Conservation (phyloP, 2,888 invertebrate species). For the Dryobota labecula region DNA sequence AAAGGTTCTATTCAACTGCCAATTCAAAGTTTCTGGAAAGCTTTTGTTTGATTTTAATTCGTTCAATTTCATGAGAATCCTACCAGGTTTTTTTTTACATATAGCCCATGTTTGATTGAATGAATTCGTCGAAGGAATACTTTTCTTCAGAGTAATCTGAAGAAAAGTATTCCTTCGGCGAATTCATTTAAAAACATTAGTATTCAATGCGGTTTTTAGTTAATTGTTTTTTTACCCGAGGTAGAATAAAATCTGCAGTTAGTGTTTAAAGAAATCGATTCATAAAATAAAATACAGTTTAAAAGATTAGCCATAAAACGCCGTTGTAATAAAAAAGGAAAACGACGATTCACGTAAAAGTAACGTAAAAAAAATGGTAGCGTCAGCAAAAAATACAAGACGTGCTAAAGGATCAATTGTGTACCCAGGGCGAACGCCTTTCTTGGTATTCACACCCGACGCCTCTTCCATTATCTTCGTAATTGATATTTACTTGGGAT, state of each 20-base stretch:
- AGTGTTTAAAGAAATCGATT: conserved; percentile 3
- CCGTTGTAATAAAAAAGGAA: conserved; percentile 22
- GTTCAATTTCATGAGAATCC: conserved; percentile 9
- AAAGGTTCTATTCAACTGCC: conserved; percentile 9
- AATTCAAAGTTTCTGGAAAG: conserved; percentile 14
- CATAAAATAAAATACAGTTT: conserved; percentile 11
- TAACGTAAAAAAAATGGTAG: conserved; percentile 26
- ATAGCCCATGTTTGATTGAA: not conserved
- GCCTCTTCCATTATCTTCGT: conserved; percentile 58
- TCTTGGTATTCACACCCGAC: conserved; percentile 65
- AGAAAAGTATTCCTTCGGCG: not conserved
- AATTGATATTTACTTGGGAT: conserved; percentile 68
- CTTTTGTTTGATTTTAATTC: conserved; percentile 20
- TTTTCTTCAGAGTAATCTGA: no score
- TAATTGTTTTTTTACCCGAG: conserved; percentile 4
- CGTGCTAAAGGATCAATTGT: conserved; percentile 63
- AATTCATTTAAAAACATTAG: not conserved
- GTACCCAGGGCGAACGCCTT: conserved; percentile 55
- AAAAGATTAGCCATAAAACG: conserved; percentile 28
- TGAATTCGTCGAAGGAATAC: no score
- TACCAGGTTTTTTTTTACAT: not conserved
- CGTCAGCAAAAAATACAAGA: conserved; percentile 47
- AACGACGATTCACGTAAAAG: conserved; percentile 11
- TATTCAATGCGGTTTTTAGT: not conserved
- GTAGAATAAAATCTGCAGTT: conserved; percentile 1